phyloP scores from a whole-genome alignment of 2,888 invertebrate genomes.

The Eupithecia centaureata region DNA sequence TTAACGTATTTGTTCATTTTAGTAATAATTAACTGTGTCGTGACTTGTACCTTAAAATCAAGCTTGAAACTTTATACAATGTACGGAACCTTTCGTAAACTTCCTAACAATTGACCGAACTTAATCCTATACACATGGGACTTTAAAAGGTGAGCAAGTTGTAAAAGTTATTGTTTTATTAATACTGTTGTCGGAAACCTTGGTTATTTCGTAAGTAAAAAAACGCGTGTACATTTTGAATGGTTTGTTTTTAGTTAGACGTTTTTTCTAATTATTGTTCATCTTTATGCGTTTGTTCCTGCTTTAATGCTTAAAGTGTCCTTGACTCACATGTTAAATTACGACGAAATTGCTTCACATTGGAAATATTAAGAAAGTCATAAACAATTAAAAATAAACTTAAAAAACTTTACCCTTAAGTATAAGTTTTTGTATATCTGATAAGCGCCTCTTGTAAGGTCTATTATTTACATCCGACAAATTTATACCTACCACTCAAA shows the following conservation, averaged over 20 bases:
- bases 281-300: neutral
- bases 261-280: neutral
- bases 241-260: neutral
- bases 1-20: too few species aligned
- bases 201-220: neutral
- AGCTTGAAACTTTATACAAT: neutral
- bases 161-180: constrained; percentile 39
- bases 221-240: constrained; percentile 4
- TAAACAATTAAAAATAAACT: too few species aligned
- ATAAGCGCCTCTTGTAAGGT: neutral
- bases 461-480: too few species aligned
- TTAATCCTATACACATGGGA: constrained; percentile 8
- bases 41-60: too few species aligned
- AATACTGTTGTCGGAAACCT: constrained; percentile 29
- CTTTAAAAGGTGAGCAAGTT: constrained; percentile 15
- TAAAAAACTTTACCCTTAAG: neutral
- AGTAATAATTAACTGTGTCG: too few species aligned
- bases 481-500: too few species aligned
- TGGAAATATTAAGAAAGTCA: neutral
- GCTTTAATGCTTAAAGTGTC: neutral
- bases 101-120: neutral
- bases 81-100: neutral
- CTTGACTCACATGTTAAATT: neutral
- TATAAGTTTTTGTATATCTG: neutral
- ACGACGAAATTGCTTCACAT: neutral